Base-by-base conservation (phyloP, 2,113 vertebrate genomes). In the Chrysochloris asiatica region DNA sequence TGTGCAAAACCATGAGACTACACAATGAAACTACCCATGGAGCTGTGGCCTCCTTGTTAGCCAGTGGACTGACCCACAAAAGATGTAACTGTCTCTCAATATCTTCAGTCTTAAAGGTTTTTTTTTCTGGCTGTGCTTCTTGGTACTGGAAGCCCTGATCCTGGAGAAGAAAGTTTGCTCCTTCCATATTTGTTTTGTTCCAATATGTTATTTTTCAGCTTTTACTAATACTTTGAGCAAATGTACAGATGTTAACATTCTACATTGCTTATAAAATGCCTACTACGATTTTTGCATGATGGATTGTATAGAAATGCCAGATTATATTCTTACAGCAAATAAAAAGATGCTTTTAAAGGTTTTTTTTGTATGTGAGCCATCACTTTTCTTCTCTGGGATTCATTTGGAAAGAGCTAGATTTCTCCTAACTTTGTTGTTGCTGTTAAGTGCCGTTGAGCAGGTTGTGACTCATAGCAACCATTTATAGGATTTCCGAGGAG, bases 261-360 rank as follows among this genome's bases (percentile, higher is more conserved):
- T 83, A 26, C 72, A 80, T 76, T 92, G 63, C 85, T 96, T 95
- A 28, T 92, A 92, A 95, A 96, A 87, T 82, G 73, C 11, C 10
- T 86, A 50, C 28, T 69, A 56, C 88, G 78, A 85, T 86, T 63
- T 95, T 95, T 93, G 93, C 61, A 69, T 50, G 22, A 89, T 61
- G 59, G 12, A 5, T 73, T 97, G 81, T 94, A 89, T 63, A 94
- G 90, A 96, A 96, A 91, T 84, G 28, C 33, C 87, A 96, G 94
- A 96, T 94, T 96, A 95, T 90, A 96, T 83, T 95, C n/a, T 93
- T 95, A 84, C 22, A 84, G 93, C 36, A 94, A 96, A 95, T 97
- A 95, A 97, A 97, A 89, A 86, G 41, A 94, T 75, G 86, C 83
- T 97, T 97, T 79, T 90, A 96, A 97, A 87, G 21, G 21, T 22